A percentile compares a stretch with the other conserved stretches of the same genome.
Conservation (phyloP, 2,797 vertebrate species). For the Potorous gilbertii region DNA sequence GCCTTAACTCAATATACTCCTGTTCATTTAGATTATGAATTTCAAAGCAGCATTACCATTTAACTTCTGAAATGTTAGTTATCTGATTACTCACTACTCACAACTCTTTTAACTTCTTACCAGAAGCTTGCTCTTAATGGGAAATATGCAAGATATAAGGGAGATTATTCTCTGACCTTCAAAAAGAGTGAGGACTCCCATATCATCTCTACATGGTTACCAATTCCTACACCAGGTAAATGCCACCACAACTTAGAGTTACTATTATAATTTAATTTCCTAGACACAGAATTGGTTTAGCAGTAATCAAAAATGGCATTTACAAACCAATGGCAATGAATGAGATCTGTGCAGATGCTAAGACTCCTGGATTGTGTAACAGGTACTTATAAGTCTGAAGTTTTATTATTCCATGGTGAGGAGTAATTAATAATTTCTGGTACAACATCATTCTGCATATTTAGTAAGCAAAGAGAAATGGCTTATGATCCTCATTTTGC, state of each 20-base stretch:
- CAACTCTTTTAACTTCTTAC: background rate
- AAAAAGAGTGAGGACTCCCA: background rate
- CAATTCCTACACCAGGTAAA: background rate
- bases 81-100: background rate
- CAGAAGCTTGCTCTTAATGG: background rate
- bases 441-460: background rate
- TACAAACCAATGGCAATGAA: constrained; percentile 24
- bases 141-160: background rate
- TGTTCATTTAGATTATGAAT: background rate
- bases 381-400: background rate
- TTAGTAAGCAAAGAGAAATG: background rate
- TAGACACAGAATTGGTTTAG: constrained; percentile 13
- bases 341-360: background rate
- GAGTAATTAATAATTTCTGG: constrained; percentile 18
- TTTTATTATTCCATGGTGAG: constrained; percentile 20
- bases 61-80: background rate
- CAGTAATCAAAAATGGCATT: background rate
- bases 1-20: background rate
- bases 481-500: background rate
- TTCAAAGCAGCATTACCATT: background rate
- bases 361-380: background rate
- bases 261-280: constrained; percentile 6
- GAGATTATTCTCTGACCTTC: background rate
- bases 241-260: background rate
- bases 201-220: background rate